Percentiles rank a stretch among this genome's conserved stretches.
These are phyloP conservation scores for Lacerta bilineata DNA, from an alignment of 2,797 vertebrate genomes.

Conservation along the genomic window DNA sequence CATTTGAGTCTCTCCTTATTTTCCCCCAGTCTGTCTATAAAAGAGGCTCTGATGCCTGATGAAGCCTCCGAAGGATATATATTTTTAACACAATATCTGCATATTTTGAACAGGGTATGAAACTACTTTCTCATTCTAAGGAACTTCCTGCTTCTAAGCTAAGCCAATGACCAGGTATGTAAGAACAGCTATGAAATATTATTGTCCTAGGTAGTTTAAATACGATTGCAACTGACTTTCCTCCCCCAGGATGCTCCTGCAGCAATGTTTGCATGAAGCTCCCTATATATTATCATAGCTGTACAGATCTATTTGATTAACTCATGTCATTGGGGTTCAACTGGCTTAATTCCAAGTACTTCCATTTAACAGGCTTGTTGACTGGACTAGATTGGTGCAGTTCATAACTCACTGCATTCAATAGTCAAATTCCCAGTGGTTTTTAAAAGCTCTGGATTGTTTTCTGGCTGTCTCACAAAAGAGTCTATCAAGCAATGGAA, in stretches of 20 bases:
- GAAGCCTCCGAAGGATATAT: no score
- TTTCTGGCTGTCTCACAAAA: neutral
- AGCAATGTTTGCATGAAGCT: neutral
- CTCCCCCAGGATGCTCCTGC: neutral
- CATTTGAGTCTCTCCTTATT: no score
- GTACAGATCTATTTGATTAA: neutral
- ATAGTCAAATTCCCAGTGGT: neutral
- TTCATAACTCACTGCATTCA: constrained; percentile 14
- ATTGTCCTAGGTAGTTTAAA: neutral
- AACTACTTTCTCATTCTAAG: neutral
- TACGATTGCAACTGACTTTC: neutral
- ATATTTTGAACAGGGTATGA: neutral
- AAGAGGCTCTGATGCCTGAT: no score
- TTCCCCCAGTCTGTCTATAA: no score
- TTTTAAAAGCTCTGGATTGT: constrained; percentile 1
- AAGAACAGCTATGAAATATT: neutral
- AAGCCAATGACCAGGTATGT: neutral
- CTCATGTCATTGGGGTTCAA: neutral
- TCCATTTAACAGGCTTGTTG: constrained; percentile 7
- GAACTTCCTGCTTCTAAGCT: neutral
- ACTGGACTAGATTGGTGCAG: neutral
- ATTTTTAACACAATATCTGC: no score
- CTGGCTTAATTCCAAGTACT: neutral
- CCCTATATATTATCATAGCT: neutral
- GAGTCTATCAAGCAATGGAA: neutral